Base-by-base conservation (phyloP, 2,797 vertebrate genomes). In the Periparus ater region DNA sequence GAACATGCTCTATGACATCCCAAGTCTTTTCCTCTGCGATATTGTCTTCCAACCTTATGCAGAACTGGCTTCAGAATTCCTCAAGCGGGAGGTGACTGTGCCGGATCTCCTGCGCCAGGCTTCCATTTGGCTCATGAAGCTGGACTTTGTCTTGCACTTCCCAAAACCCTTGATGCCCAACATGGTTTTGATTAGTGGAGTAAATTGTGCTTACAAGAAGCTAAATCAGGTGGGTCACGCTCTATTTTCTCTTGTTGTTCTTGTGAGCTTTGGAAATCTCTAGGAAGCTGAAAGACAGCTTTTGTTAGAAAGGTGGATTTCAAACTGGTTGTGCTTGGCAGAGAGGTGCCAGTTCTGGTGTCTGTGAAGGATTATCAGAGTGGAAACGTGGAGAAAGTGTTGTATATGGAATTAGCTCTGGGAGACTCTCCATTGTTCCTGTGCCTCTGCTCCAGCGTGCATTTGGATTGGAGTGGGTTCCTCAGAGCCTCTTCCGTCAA, bases 111-210 rank as follows among this genome's bases (percentile, higher is more conserved):
- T 98, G 22, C 65, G 91, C 27, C 62, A 84, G 17, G 96, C 54
- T 22, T 97, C 98, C 1, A 19, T 98, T 75, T 98, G 98, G 98
- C 96, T 98, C 4, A 6, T 98, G 90, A 98, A 97, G 89, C 34
- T 78, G 42, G 99, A 99, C 77, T 98, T 98, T 84, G 96, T 96
- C 1, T 58, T 98, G 36, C 97, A 99, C 20, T 97, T 94, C 36
- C 97, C 97, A 0, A 98, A 96, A 20, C 99, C 98, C 0, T 29
- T 99, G 66, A 99, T 99, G 98, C 98, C 99, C 26, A 99, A 99
- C 67, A 95, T 99, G 79, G 45, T 99, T 47, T 74, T 97, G 11
- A 95, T 98, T 22, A 98, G 99, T 6, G 99, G 98, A 47, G 98
- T 99, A 58, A 99, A 98, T 93, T 99, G 98, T 96, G 93, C 85